Conservation (phyloP, 2,113 vertebrate species). For the Xenopus laevis region DNA sequence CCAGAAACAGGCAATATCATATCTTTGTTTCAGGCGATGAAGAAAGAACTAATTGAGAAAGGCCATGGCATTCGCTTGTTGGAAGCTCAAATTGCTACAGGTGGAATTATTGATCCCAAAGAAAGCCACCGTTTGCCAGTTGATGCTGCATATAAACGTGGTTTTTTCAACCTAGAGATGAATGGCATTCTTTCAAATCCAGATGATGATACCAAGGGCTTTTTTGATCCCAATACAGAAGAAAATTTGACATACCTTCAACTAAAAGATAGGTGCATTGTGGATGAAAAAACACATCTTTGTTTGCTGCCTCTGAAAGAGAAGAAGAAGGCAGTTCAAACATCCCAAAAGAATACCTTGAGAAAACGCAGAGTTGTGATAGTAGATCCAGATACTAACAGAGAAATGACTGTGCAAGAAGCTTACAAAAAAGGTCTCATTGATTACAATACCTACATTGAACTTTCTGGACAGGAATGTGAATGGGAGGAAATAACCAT, state of each 20-base stretch:
- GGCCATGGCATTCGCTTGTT: constrained; percentile 87
- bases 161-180: constrained; percentile 84
- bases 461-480: constrained; percentile 86
- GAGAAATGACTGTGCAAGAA: constrained; percentile 90
- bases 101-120: constrained; percentile 91
- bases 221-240: constrained; percentile 94
- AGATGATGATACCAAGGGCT: constrained; percentile 80
- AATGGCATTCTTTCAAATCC: constrained; percentile 79
- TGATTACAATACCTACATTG: constrained; percentile 81
- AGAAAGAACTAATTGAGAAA: constrained; percentile 85
- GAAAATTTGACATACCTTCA: constrained; percentile 89
- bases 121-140: constrained; percentile 86
- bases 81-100: constrained; percentile 93
- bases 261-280: constrained; percentile 83
- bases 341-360: constrained; percentile 78
- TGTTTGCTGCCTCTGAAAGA: constrained; percentile 81
- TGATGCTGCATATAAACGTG: constrained; percentile 78
- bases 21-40: constrained; percentile 92
- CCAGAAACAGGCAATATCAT: constrained; percentile 81
- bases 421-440: constrained; percentile 88
- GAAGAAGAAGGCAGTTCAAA: constrained; percentile 75
- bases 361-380: constrained; percentile 89
- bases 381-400: constrained; percentile 90
- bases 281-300: constrained; percentile 79
- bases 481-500: constrained; percentile 95